Evolutionary conservation across 1,140 invertebrate genomes (phyloP).

Genomic region (Antheraea pernyi): DNA sequence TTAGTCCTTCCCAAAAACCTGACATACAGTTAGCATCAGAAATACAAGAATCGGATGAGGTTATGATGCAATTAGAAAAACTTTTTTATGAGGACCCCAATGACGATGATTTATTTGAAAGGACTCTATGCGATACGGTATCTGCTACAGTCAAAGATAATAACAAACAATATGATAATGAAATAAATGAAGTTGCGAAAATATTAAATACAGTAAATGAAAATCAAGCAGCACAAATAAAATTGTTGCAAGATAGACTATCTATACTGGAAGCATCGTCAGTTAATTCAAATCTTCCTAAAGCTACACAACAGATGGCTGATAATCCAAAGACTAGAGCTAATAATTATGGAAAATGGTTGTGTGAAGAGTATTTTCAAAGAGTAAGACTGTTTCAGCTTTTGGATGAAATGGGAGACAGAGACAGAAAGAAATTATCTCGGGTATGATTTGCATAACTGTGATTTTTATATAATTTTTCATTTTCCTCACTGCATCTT

Average conservation of each 20-base stretch:
- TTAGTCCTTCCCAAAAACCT: constrained; percentile 1
- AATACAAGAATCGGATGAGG: constrained; percentile 51
- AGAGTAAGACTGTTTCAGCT: constrained; percentile 62
- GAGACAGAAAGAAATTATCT: constrained; percentile 53
- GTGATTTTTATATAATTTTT: neutral
- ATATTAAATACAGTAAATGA: constrained; percentile 29
- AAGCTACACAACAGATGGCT: constrained; percentile 22
- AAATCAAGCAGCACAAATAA: constrained; percentile 44
- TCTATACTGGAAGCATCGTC: constrained; percentile 47
- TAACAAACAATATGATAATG: constrained; percentile 20
- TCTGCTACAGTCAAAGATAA: constrained; percentile 32
- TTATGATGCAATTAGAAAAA: constrained; percentile 61
- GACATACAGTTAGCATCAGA: constrained; percentile 21
- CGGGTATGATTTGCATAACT: constrained; percentile 39
- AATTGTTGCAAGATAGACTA: constrained; percentile 57
- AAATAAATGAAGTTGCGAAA: constrained; percentile 19
- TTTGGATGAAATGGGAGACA: constrained; percentile 66
- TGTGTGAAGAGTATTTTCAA: constrained; percentile 73
- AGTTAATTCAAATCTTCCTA: constrained; percentile 33
- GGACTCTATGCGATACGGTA: constrained; percentile 38
- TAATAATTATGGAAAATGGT: constrained; percentile 53
- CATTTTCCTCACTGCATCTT: neutral
- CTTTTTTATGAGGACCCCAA: constrained; percentile 58
- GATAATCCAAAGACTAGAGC: constrained; percentile 37
- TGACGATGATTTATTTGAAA: constrained; percentile 71